These are phyloP conservation scores for Hirudo medicinalis DNA, from an alignment of 1,140 invertebrate genomes.

Conservation along the genomic window DNA sequence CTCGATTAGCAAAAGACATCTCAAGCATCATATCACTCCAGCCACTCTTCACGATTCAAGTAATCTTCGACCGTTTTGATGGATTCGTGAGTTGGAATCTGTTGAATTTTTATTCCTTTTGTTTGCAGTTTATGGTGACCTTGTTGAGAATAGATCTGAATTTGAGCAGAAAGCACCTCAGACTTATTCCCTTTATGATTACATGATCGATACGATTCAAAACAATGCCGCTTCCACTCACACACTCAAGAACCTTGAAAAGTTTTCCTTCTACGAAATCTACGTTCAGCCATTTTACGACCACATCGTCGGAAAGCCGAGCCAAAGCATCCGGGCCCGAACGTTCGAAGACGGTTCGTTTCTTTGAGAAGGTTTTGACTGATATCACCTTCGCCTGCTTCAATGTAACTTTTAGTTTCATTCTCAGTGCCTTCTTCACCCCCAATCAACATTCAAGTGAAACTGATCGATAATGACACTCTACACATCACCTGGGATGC, in stretches of 20 bases:
- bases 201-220: constrained; percentile 28
- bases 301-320: constrained; percentile 64
- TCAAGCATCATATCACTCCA: too few species aligned
- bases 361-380: too few species aligned
- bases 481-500: constrained; percentile 65
- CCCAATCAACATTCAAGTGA: constrained; percentile 63
- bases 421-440: constrained; percentile 60
- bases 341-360: constrained; percentile 43
- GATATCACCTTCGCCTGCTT: too few species aligned
- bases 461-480: constrained; percentile 65
- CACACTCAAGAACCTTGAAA: constrained; percentile 58
- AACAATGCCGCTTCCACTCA: constrained; percentile 42
- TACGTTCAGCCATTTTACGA: constrained; percentile 43
- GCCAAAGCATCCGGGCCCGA: constrained; percentile 40
- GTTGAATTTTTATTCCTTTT: too few species aligned
- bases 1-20: too few species aligned
- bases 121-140: too few species aligned
- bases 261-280: constrained; percentile 73
- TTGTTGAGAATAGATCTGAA: too few species aligned
- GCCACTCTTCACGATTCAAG: too few species aligned
- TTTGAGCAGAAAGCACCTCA: constrained; percentile 25
- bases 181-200: constrained; percentile 19
- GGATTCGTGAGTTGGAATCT: too few species aligned
- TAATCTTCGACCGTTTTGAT: too few species aligned
- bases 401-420: constrained; percentile 11